Evolutionary conservation across 2,113 vertebrate genomes (phyloP).

Genomic region (Ochotona curzoniae): DNA sequence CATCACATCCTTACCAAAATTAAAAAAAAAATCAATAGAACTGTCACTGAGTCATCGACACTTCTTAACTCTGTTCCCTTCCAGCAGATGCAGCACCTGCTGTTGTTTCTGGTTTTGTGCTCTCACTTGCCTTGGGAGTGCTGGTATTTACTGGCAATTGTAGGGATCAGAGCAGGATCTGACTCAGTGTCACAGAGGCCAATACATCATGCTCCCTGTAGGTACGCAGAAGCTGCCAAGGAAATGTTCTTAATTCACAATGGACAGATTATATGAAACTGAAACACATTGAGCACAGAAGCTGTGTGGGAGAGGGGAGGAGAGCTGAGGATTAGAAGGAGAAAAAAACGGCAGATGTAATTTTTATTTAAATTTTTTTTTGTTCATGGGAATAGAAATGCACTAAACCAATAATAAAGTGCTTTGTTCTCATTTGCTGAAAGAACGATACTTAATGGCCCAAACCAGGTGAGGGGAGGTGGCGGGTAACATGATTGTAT

Average conservation of each 20-base stretch:
- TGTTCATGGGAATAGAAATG: neutral
- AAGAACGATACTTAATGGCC: neutral
- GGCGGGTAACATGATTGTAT: neutral
- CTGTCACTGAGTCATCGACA: slow-evolving; percentile 66
- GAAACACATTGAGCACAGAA: slow-evolving; percentile 39
- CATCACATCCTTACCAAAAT: slow-evolving; percentile 42
- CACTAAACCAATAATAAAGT: slow-evolving; percentile 28
- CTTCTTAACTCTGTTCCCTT: slow-evolving; percentile 37
- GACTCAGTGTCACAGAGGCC: slow-evolving; percentile 59
- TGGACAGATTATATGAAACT: slow-evolving; percentile 42
- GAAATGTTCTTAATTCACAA: slow-evolving; percentile 59
- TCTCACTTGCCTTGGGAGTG: neutral
- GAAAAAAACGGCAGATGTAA: slow-evolving; percentile 14
- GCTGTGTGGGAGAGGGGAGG: slow-evolving; percentile 48
- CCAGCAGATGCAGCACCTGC: slow-evolving; percentile 60
- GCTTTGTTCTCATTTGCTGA: neutral
- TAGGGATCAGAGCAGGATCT: neutral
- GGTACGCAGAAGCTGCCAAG: slow-evolving; percentile 44
- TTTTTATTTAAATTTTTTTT: neutral
- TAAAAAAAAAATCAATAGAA: slow-evolving; percentile 52
- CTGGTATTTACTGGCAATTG: slow-evolving; percentile 38
- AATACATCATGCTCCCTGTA: neutral
- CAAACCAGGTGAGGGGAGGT: neutral
- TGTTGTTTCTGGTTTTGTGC: slow-evolving; percentile 50
- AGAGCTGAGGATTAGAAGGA: neutral